Evolutionary conservation across 2,888 invertebrate genomes (phyloP), one percentile per base, ranked within the genome.

Genomic region (Strigamia transsilvanica): DNA sequence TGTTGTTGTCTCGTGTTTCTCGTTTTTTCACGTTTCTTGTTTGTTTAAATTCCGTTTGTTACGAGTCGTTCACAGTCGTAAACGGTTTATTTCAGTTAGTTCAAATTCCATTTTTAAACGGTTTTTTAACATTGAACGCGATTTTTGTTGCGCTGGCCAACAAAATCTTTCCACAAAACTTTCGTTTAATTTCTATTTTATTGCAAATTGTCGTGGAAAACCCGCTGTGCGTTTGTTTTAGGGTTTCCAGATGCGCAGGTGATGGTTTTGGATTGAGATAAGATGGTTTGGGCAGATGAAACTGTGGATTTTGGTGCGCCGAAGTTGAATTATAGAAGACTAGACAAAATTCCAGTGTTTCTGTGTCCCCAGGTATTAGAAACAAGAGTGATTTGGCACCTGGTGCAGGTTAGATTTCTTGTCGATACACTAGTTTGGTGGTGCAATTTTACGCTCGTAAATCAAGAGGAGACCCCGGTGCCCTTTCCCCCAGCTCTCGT

Each of bases 351-450:
- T 46, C 46, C 46, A 46, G 46, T 46, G 46, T 46, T 38, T 46
- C n/a, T 46, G 46, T 46, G 46, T 46, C 46, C 46, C 46, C n/a
- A 46, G 46, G 46, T 46, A 46, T 46, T 46, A 46, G n/a, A 46
- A n/a, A 46, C 46, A 46, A 46, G 46, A 46, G 46, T 46, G 46
- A 46, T 46, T n/a, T 46, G 46, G 46, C 46, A 46, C 15, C 46
- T 46, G 46, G 46, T 46, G 46, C n/a, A 46, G 46, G 46, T 46
- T 46, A 46, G 46, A 46, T 46, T 46, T 46, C 46, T 46, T n/a
- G 46, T 46, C 46, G 46, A 46, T 46, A 46, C 46, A 46, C 46
- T n/a, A 46, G 46, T 46, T 46, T 46, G 46, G 46, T n/a, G 46
- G 46, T 46, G 46, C 46, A 46, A 46, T 46, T 46, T 46, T 46